Percentiles rank a stretch among this genome's conserved stretches.
Evolutionary conservation across 2,888 invertebrate genomes (phyloP).

Genomic region (Parascotia fuliginaria): DNA sequence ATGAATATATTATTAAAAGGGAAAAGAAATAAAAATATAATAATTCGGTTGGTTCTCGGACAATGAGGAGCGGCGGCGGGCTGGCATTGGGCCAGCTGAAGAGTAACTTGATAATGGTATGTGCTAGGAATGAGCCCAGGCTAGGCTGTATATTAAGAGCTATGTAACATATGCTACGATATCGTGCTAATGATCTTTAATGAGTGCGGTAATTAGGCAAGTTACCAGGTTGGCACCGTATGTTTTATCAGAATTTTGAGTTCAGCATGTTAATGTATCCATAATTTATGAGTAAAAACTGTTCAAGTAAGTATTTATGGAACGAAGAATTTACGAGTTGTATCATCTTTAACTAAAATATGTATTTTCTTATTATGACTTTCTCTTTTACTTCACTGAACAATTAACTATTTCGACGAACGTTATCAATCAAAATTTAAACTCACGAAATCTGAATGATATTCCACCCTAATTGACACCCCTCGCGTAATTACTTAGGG

Average conservation of each 20-base stretch:
- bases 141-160: not conserved
- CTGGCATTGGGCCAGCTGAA: slow-evolving; percentile 39
- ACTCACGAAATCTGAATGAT: slow-evolving; percentile 45
- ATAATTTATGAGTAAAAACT: no score
- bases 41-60: slow-evolving; percentile 23
- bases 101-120: slow-evolving; percentile 29
- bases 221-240: not conserved
- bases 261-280: no score
- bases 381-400: slow-evolving; percentile 1
- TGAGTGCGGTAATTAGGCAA: slow-evolving; percentile 3
- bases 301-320: no score
- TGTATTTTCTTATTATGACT: slow-evolving; percentile 2
- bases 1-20: slow-evolving; percentile 31
- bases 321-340: no score
- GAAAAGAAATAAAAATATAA: slow-evolving; percentile 33
- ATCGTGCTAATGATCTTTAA: slow-evolving; percentile 8
- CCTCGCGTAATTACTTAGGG: slow-evolving; percentile 43
- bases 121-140: slow-evolving; percentile 14
- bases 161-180: not conserved
- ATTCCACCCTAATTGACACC: slow-evolving; percentile 63
- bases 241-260: not conserved
- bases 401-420: slow-evolving; percentile 10
- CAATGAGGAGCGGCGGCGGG: slow-evolving; percentile 28
- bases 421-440: slow-evolving; percentile 58
- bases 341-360: not conserved